Conservation (phyloP, 2,113 vertebrate species). For the Hirundichthys speculiger region DNA sequence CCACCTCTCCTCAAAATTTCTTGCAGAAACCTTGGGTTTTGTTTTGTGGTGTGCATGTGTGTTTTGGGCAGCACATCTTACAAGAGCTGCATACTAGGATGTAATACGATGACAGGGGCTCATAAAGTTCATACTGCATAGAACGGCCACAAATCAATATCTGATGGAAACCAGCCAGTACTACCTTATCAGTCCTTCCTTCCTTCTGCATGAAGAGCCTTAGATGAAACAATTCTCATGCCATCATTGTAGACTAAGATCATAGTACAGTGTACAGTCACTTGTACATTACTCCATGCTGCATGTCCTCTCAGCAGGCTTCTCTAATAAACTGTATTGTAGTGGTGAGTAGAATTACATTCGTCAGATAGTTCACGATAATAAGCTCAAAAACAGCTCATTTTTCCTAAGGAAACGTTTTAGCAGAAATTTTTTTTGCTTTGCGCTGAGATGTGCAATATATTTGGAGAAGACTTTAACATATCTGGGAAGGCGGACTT, state of each 20-base stretch:
- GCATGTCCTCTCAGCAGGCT: slow-evolving; percentile 88
- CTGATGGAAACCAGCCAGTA: slow-evolving; percentile 77
- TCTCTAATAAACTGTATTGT: slow-evolving; percentile 88
- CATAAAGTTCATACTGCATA: slow-evolving; percentile 46
- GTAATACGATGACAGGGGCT: slow-evolving; percentile 69
- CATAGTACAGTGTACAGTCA: slow-evolving; percentile 76
- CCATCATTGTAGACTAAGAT: slow-evolving; percentile 76
- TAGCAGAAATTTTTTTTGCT: slow-evolving; percentile 68
- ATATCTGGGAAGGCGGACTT: slow-evolving; percentile 80
- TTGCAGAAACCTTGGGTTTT: slow-evolving; percentile 88
- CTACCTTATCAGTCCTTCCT: slow-evolving; percentile 77
- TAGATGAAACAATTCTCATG: slow-evolving; percentile 76
- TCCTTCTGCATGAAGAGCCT: slow-evolving; percentile 83
- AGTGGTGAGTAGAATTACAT: slow-evolving; percentile 75
- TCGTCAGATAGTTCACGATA: slow-evolving; percentile 80
- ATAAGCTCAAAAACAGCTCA: slow-evolving; percentile 83
- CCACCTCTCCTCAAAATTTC: slow-evolving; percentile 74
- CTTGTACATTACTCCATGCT: slow-evolving; percentile 80
- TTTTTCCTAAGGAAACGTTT: slow-evolving; percentile 84
- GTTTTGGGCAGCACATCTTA: slow-evolving; percentile 90
- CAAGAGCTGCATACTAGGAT: slow-evolving; percentile 89
- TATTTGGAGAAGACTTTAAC: slow-evolving; percentile 84
- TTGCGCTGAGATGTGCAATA: slow-evolving; percentile 88
- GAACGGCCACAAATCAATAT: slow-evolving; percentile 68
- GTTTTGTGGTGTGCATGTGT: slow-evolving; percentile 96